Evolutionary conservation across 2,797 vertebrate genomes (phyloP), one percentile per base, ranked within the genome.

Genomic region (Thalassophryne amazonica): DNA sequence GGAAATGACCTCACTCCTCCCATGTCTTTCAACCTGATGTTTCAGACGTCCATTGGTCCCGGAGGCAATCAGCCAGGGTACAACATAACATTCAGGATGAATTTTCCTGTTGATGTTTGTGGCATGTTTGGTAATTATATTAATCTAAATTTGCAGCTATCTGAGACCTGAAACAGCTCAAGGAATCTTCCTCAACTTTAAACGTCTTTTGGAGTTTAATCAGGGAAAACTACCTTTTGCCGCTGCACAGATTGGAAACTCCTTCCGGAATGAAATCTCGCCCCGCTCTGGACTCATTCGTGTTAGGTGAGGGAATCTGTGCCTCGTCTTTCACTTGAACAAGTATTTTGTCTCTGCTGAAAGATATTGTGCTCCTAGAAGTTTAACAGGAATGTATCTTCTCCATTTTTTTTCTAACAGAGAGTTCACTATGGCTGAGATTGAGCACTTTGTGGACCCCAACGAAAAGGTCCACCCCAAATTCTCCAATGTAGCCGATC

Each of bases 391-490:
- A 25, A 12, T 10, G 0, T 28, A 35, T 58, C 7, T n/a, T 2
- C 22, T 11, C 17, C 11, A 4, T 5, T 0, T 66, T 17, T 22
- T 22, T 42, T 13, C 39, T 6, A 4, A 1, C 53, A 99, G 97
- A 73, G 97, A 99, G 89, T 99, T 99, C 86, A 99, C 97, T 41
- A 99, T 99, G 97, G 97, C 97, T 56, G 97, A 99, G 89, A 99
- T 99, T 0, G 97, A 99, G 90, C 96, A 99, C 91, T 99, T 99
- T 91, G 97, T 99, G 67, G 97, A 99, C 68, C 97, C 97, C 10
- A 90, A 51, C 36, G 96, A 99, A 64, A 99, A 99, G 35, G 84
- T 93, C 42, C 97, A 99, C 66, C 93, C 94, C 49, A 98, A 94
- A 60, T 99, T 99, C 72, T 80, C 90, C 57, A 95, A 38, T 0